A percentile compares a stretch with the other conserved stretches of the same genome.
Evolutionary conservation across 1,140 invertebrate genomes (phyloP).

Genomic region (Cataglyphis hispanica): DNA sequence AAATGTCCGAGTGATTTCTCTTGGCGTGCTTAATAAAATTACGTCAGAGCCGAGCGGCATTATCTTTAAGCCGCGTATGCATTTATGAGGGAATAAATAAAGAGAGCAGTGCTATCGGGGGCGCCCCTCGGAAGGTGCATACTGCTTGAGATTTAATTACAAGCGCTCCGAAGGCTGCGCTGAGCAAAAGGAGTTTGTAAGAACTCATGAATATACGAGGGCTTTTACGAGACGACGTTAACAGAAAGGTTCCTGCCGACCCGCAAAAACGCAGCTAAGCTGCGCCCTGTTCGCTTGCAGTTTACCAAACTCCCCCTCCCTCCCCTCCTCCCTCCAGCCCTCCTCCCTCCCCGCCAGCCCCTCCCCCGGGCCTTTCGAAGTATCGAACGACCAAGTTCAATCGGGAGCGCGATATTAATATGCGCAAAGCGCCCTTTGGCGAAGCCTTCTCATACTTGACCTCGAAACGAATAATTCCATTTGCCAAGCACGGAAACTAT

Average conservation of each 20-base stretch:
- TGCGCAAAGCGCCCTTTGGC: constrained; percentile 61
- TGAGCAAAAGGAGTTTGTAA: constrained; percentile 66
- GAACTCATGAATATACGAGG: constrained; percentile 71
- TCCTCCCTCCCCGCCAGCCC: too few species aligned
- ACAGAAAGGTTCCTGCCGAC: constrained; percentile 35
- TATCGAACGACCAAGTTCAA: constrained; percentile 62
- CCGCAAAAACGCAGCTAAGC: constrained; percentile 56
- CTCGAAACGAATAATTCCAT: constrained; percentile 60
- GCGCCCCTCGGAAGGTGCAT: constrained; percentile 58
- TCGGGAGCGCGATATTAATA: constrained; percentile 61
- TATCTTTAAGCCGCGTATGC: constrained; percentile 46
- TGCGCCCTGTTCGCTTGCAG: constrained; percentile 42
- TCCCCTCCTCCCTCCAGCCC: too few species aligned
- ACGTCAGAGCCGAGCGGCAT: constrained; percentile 22
- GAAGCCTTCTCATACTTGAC: constrained; percentile 60
- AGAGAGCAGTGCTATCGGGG: constrained; percentile 71
- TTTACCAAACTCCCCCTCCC: constrained; percentile 37
- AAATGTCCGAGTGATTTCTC: neutral
- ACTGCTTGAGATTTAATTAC: constrained; percentile 75
- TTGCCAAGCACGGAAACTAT: constrained; percentile 30
- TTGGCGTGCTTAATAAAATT: neutral
- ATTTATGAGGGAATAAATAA: constrained; percentile 60
- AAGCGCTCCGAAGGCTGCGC: constrained; percentile 61
- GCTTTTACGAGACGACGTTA: constrained; percentile 67
- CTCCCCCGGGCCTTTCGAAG: constrained; percentile 44